Percentiles rank a stretch among this genome's conserved stretches.
Conservation (phyloP, 2,113 vertebrate genomes). For the Dromaius novaehollandiae region DNA sequence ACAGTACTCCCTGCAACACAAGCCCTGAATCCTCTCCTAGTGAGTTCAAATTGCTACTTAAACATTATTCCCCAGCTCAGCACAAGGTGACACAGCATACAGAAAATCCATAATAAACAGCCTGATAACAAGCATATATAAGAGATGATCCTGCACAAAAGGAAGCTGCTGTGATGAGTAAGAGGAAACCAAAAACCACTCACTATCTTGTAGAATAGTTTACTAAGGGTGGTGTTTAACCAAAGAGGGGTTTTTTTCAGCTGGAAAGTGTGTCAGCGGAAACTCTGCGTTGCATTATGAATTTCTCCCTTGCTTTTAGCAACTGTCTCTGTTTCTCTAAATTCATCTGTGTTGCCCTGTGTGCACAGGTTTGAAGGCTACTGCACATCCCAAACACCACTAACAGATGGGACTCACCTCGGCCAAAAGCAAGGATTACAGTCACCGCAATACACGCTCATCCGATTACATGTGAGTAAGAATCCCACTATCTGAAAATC, state of each 20-base stretch:
- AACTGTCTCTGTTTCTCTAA: not conserved
- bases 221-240: not conserved
- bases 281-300: not conserved
- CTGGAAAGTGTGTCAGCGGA: not conserved
- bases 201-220: not conserved
- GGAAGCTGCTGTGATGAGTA: not conserved
- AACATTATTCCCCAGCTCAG: not conserved
- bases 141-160: not conserved
- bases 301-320: not conserved
- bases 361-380: not conserved
- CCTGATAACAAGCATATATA: not conserved
- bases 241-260: not conserved
- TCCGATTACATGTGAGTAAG: not conserved
- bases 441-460: not conserved
- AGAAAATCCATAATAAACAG: not conserved
- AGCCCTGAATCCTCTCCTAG: not conserved
- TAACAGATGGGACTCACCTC: constrained; percentile 40
- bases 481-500: not conserved
- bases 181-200: not conserved
- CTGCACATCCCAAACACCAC: not conserved
- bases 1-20: not conserved
- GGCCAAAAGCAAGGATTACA: not conserved
- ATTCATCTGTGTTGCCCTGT: not conserved
- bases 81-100: not conserved
- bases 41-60: not conserved